Base-by-base conservation (phyloP, 2,113 vertebrate genomes). In the Thinocorus orbignyianus region DNA sequence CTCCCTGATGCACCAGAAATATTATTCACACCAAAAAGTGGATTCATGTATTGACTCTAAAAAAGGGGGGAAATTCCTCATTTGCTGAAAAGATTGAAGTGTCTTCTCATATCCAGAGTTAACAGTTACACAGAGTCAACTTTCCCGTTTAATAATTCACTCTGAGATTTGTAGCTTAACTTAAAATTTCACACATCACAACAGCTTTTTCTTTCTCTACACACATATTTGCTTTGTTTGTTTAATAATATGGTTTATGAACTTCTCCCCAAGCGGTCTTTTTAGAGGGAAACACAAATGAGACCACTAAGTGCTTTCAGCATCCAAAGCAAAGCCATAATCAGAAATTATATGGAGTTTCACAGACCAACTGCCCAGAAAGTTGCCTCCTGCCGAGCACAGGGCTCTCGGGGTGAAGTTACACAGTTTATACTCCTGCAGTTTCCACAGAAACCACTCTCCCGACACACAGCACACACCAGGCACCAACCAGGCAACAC, bases 281-380 rank as follows among this genome's bases (percentile, higher is more conserved):
- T 71, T 66, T 60, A 48, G 74, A 70, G 13, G n/a, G 23, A 82
- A 74, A 60, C 57, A 92, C 25, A 71, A 54, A 13, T 5, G 7
- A 89, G 54, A 91, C 39, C 49, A 70, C 26, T 3, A 78, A 58
- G 64, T 7, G 7, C 30, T 37, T 51, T 60, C 70, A 60, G 65
- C 18, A 62, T 8, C 46, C 37, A 62, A 68, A 79, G 22, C 24
- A 79, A 37, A 88, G 79, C n/a, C 5, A 6, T 16, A 25, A 52
- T 4, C 10, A 46, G 55, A 35, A 60, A 13, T 7, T 2, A 11
- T 0, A 10, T 0, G 10, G 4, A 62, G 55, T 44, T 85, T 46
- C 78, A 48, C 28, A 31, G 30, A 55, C 30, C 10, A 1, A 15
- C 61, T n/a, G 11, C 52, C 48, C 57, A 4, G 49, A 18, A 20